Conservation (phyloP, 92 coral and sea anemone species). For the Bergia puertoricense region DNA sequence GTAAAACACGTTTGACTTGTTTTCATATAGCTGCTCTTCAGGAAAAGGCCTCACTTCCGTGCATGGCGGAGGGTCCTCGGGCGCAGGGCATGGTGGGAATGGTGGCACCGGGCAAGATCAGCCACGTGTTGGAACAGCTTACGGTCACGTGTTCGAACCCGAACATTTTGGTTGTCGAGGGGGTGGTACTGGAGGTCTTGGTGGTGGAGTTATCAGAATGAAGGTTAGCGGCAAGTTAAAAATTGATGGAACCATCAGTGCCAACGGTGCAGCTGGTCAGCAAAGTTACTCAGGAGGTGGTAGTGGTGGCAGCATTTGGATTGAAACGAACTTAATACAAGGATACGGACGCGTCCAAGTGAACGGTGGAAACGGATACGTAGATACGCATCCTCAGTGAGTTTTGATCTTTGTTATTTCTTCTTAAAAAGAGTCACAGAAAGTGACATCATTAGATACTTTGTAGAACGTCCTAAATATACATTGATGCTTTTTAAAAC, state of each 20-base stretch:
- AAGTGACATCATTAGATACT: too few relatives aligned
- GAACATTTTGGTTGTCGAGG: conserved; percentile 95
- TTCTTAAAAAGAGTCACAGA: neutral
- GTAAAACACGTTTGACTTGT: neutral
- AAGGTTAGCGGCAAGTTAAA: conserved; percentile 71
- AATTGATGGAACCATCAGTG: conserved; percentile 86
- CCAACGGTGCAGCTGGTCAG: conserved; percentile 79
- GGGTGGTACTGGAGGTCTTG: conserved; percentile 93
- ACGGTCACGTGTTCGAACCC: conserved; percentile 95
- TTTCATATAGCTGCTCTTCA: conserved; percentile 29
- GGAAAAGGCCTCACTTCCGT: conserved; percentile 47
- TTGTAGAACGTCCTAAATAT: too few relatives aligned
- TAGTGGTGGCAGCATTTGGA: conserved; percentile 96
- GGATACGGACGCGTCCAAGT: conserved; percentile 91
- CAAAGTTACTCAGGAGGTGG: conserved; percentile 89
- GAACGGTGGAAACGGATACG: conserved; percentile 79
- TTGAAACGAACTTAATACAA: conserved; percentile 77
- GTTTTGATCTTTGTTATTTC: neutral
- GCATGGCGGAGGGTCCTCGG: conserved; percentile 78
- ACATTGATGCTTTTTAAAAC: too few relatives aligned
- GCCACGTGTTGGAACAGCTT: conserved; percentile 90
- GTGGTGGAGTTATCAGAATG: conserved; percentile 91
- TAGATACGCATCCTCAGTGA: neutral
- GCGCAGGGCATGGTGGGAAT: conserved; percentile 99
- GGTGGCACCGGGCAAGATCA: conserved; percentile 85